Evolutionary conservation across 2,888 invertebrate genomes (phyloP), one percentile per base, ranked within the genome.

Genomic region (Alentia gelatinosa): DNA sequence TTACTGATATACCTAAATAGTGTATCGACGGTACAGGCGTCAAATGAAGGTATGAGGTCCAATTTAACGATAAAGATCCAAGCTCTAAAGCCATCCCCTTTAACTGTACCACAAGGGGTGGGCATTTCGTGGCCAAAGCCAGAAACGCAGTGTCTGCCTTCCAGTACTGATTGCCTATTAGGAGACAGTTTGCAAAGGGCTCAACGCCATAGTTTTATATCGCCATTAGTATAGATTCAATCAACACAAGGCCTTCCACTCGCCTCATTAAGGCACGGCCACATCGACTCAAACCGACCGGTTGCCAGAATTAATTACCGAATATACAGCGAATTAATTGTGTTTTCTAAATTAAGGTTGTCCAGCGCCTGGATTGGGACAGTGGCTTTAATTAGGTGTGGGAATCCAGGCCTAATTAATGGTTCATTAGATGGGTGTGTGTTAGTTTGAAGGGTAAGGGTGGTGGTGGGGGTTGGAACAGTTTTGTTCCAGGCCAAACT

Each of bases 201-300:
- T 83, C 39, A 83, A 35, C 39, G 79, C 23, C n/a, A 7, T 39
- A 23, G 39, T 83, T 83, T 83, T 83, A 83, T 40, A 83, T 23
- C 23, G 83, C 83, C 83, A 83, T 83, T 83, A 83, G 83, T 83
- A 40, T 83, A 83, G 39, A 83, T 83, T 83, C 83, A 83, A 39
- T 75, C 35, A 75, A 37, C 35, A 75, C 75, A 75, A 37, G 15
- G 15, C 75, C 83, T 19, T 83, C 35, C 42, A 4, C 12, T 35
- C 39, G 26, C n/a, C 83, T 83, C 83, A 83, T 40, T 83, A 83
- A 56, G 56, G 56, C 56, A 12, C 5, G 3, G 56, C n/a, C 23
- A n/a, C 19, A n/a, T 19, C 3, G 56, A n/a, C 56, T 56, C 30
- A 30, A 68, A 26, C n/a, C 12, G 68, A 12, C 68, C 68, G 68